phyloP scores from a whole-genome alignment of 2,797 vertebrate species.

The Typhlichthys eigenmanni region DNA sequence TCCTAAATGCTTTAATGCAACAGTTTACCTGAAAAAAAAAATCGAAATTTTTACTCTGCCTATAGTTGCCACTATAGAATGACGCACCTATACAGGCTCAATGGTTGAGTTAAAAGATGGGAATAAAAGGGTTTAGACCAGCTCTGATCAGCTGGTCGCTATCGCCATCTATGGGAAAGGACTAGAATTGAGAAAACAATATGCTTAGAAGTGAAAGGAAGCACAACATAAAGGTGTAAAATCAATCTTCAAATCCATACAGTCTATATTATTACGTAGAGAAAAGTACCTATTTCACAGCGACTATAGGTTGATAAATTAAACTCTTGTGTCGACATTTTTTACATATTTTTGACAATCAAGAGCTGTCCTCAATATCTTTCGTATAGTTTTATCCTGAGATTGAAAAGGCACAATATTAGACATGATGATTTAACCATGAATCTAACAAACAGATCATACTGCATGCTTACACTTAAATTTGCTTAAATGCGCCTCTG shows the following conservation, averaged over 20 bases:
- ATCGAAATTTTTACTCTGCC: too few species aligned
- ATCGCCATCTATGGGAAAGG: conserved; percentile 30
- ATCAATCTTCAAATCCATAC: conserved; percentile 54
- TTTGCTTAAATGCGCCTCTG: conserved; percentile 53
- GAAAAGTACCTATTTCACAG: conserved; percentile 11
- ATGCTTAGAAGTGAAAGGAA: conserved; percentile 8
- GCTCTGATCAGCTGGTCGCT: conserved; percentile 2
- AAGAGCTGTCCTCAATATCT: conserved; percentile 45
- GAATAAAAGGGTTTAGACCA: too few species aligned
- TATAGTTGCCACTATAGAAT: too few species aligned
- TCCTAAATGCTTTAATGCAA: too few species aligned
- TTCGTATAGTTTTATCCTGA: conserved; percentile 47
- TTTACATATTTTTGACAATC: conserved; percentile 54
- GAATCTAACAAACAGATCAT: conserved; percentile 32
- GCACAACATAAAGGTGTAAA: conserved; percentile 44
- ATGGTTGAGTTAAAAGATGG: too few species aligned
- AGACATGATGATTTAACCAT: conserved; percentile 39
- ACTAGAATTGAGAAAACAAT: conserved; percentile 10
- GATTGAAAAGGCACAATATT: conserved; percentile 76
- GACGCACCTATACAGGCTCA: too few species aligned
- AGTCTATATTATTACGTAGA: conserved; percentile 14
- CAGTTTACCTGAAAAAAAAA: too few species aligned
- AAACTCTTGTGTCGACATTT: conserved; percentile 27
- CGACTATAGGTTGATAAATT: conserved; percentile 36
- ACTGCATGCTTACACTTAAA: conserved; percentile 32